Evolutionary conservation across 2,888 invertebrate species (phyloP).

Genomic region (Rhamphomyia laevipes): DNA sequence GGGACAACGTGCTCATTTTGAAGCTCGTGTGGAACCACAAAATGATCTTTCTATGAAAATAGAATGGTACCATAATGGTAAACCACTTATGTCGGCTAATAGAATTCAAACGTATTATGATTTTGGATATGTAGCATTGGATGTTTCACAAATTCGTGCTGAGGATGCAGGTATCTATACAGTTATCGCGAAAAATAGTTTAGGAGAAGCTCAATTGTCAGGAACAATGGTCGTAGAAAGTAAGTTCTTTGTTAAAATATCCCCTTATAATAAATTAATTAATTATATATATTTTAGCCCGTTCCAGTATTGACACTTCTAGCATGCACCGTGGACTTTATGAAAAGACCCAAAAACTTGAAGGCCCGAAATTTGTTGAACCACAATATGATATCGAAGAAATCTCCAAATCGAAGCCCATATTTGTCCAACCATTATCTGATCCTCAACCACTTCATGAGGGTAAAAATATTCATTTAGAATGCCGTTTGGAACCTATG

Average conservation of each 20-base stretch:
- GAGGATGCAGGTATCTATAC: slow-evolving; percentile 92
- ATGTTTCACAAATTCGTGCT: slow-evolving; percentile 81
- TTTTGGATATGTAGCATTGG: slow-evolving; percentile 93
- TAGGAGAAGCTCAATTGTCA: slow-evolving; percentile 77
- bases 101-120: slow-evolving; percentile 91
- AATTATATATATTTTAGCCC: slow-evolving; percentile 46
- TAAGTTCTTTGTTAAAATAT: slow-evolving; percentile 41
- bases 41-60: slow-evolving; percentile 85
- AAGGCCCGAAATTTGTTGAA: slow-evolving; percentile 73
- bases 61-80: slow-evolving; percentile 96
- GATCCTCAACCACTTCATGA: slow-evolving; percentile 77
- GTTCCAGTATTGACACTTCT: slow-evolving; percentile 78
- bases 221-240: slow-evolving; percentile 81
- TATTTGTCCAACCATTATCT: slow-evolving; percentile 79
- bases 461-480: slow-evolving; percentile 81
- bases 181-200: slow-evolving; percentile 79
- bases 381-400: slow-evolving; percentile 85
- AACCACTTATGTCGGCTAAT: slow-evolving; percentile 76
- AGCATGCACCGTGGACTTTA: slow-evolving; percentile 79
- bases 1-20: slow-evolving; percentile 89
- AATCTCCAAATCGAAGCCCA: slow-evolving; percentile 88
- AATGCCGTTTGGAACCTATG: slow-evolving; percentile 87
- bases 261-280: neutral
- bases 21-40: slow-evolving; percentile 88
- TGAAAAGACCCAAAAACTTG: slow-evolving; percentile 78